Evolutionary conservation across 1,140 invertebrate genomes (phyloP).

Genomic region (Steinernema feltiae): DNA sequence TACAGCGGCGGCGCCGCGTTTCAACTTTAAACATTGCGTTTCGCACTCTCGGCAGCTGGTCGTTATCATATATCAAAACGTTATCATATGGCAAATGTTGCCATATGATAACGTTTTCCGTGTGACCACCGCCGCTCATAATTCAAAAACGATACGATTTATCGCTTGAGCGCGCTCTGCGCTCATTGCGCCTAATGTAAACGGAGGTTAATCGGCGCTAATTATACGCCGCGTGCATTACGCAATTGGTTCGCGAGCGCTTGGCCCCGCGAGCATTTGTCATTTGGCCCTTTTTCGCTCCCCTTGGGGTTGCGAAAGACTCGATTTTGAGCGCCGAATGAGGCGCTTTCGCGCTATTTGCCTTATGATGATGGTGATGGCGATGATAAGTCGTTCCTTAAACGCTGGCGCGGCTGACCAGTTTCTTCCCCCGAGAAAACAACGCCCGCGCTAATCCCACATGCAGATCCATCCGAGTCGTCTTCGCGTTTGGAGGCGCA

Average conservation of each 20-base stretch:
- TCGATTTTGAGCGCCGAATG: background rate
- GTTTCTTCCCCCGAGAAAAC: background rate
- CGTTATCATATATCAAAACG: background rate
- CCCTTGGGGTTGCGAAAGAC: background rate
- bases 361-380: background rate
- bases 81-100: background rate
- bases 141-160: background rate
- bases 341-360: background rate
- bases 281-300: background rate
- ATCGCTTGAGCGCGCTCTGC: background rate
- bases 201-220: background rate
- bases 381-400: background rate
- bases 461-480: background rate
- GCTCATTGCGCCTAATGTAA: conserved; percentile 13
- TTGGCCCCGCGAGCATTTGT: background rate
- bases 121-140: background rate
- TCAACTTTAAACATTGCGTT: background rate
- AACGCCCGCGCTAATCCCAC: background rate
- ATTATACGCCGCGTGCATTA: background rate
- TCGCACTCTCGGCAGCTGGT: background rate
- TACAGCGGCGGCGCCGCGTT: background rate
- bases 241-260: background rate
- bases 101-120: background rate
- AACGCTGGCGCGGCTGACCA: background rate
- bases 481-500: background rate